phyloP scores from a whole-genome alignment of 2,113 vertebrate genomes.

The Carollia perspicillata region DNA sequence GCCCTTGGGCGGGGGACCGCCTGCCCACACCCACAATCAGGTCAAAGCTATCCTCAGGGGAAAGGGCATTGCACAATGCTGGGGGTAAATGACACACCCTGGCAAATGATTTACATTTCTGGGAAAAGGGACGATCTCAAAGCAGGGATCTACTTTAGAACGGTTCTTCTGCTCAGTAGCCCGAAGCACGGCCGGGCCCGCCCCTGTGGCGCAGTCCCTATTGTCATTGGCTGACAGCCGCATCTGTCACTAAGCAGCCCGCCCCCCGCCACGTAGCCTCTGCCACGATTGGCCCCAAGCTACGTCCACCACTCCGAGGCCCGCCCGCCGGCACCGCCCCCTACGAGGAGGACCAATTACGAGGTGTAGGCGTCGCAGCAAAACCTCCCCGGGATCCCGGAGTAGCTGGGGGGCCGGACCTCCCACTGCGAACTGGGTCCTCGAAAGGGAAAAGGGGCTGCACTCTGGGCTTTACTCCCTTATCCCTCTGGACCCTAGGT shows the following conservation, averaged over 20 bases:
- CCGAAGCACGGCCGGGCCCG: no score
- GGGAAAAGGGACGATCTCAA: neutral
- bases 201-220: accelerated
- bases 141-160: neutral
- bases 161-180: accelerated
- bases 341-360: neutral
- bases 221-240: accelerated
- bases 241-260: accelerated
- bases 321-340: accelerated
- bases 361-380: accelerated
- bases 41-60: accelerated
- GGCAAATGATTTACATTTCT: neutral
- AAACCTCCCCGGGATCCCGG: neutral
- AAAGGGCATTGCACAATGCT: accelerated
- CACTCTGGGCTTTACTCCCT: neutral
- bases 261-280: accelerated
- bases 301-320: accelerated
- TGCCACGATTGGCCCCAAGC: neutral
- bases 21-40: neutral
- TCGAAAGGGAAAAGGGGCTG: neutral
- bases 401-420: no score
- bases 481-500: accelerated
- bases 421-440: neutral
- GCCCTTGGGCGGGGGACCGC: neutral
- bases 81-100: accelerated